Evolutionary conservation across 2,888 invertebrate genomes (phyloP).

Genomic region (Cinara cedri): DNA sequence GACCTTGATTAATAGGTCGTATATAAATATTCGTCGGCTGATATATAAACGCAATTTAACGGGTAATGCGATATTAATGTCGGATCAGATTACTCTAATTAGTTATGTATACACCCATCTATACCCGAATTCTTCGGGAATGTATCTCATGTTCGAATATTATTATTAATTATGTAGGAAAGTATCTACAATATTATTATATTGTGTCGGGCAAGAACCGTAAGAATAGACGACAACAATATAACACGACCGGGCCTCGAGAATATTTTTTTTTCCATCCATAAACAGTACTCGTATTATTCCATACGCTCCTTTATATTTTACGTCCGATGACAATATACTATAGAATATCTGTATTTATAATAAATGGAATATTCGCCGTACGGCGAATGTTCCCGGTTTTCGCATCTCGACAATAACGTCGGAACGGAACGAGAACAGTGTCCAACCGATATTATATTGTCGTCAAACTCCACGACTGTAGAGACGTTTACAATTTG

Average conservation of each 20-base stretch:
- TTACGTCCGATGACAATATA: neutral
- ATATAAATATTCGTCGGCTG: too few species aligned
- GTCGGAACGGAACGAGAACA: neutral
- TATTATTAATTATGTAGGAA: too few species aligned
- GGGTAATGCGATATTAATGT: too few species aligned
- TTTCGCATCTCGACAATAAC: conserved; percentile 3
- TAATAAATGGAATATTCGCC: neutral
- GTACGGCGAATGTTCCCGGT: conserved; percentile 1
- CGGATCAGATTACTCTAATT: too few species aligned
- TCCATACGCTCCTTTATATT: neutral
- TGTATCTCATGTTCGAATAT: too few species aligned
- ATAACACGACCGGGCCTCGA: neutral
- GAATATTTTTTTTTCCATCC: neutral
- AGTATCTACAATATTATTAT: too few species aligned
- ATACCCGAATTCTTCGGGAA: too few species aligned
- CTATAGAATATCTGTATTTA: too few species aligned
- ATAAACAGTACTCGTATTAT: neutral
- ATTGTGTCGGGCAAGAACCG: neutral
- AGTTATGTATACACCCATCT: too few species aligned
- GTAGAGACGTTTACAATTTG: conserved; percentile 9
- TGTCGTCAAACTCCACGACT: neutral
- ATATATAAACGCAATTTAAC: too few species aligned
- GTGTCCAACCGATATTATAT: neutral
- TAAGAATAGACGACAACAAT: conserved; percentile 18
- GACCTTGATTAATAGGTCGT: too few species aligned